Base-by-base conservation (phyloP, 2,888 invertebrate genomes). In the Clusia tigrina region DNA sequence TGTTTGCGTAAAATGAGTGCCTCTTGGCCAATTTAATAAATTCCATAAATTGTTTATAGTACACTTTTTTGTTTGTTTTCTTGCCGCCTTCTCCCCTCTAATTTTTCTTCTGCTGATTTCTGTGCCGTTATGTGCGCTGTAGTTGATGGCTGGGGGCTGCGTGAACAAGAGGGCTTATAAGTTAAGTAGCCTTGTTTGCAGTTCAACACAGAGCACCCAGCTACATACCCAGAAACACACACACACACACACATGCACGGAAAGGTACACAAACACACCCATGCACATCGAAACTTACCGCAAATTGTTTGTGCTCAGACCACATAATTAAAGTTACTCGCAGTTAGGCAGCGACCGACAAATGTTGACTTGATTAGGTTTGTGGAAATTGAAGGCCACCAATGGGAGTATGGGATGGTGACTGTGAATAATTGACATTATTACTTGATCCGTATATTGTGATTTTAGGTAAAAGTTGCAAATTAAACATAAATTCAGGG, bases 11-110 rank as follows among this genome's bases (percentile, higher is more conserved):
- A 68, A 71, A 69, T 66, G 67, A 64, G 64, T 63, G 64, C 69
- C 70, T 68, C 69, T 71, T 70, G 74, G 71, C 71, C 78, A 78
- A 75, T 78, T 78, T 78, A 72, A 73, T 76, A 75, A 74, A 78
- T 77, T 76, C 71, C 73, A 75, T 78, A 78, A 78, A 75, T 78
- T 73, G 74, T 74, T 77, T 76, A 72, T 72, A 67, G 60, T 65
- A 42, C n/a, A 17, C 42, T 18, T 48, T 48, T 48, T 48, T 22
- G 20, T 22, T 42, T 20, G 48, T 15, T 48, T 48, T 15, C 42
- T 46, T 58, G 57, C n/a, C n/a, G n/a, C n/a, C n/a, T n/a, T n/a
- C n/a, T n/a, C n/a, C n/a, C n/a, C n/a, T 20, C 17, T 57, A 48
- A 24, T 57, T 46, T 5, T 25, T 22, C 46, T 20, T 18, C 3